Evolutionary conservation across 2,797 vertebrate genomes (phyloP).

Genomic region (Avahi laniger): DNA sequence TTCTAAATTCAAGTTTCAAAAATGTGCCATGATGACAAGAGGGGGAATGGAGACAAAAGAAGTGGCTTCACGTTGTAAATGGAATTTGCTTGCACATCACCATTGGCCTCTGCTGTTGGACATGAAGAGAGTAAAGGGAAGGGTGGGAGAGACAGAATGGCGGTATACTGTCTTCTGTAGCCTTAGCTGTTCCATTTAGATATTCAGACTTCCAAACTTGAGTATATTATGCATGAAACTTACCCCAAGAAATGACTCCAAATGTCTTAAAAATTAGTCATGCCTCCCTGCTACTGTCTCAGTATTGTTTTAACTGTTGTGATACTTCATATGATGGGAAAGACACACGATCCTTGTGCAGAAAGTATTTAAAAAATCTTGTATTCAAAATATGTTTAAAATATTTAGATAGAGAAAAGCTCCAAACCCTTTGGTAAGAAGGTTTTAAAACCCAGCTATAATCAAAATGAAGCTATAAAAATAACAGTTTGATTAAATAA

Average conservation of each 20-base stretch:
- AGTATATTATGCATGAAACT: neutral
- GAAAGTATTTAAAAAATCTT: neutral
- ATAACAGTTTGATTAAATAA: constrained; percentile 22
- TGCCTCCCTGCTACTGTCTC: neutral
- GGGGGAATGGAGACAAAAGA: neutral
- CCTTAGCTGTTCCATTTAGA: neutral
- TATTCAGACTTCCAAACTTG: neutral
- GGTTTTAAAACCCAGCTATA: neutral
- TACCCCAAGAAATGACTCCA: neutral
- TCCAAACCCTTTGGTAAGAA: neutral
- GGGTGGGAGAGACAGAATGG: neutral
- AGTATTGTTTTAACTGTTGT: neutral
- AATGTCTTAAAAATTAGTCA: neutral
- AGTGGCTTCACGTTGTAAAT: neutral
- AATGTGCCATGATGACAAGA: neutral
- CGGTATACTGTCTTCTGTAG: neutral
- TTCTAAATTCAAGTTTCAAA: constrained; percentile 15
- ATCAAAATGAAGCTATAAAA: neutral
- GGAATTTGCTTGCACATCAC: neutral
- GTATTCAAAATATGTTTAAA: neutral
- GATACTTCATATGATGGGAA: neutral
- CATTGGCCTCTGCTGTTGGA: neutral
- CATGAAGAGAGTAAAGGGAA: neutral
- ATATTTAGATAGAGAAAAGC: neutral
- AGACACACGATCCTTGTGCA: neutral